Evolutionary conservation across 2,113 vertebrate genomes (phyloP).

Genomic region (Antennarius striatus): DNA sequence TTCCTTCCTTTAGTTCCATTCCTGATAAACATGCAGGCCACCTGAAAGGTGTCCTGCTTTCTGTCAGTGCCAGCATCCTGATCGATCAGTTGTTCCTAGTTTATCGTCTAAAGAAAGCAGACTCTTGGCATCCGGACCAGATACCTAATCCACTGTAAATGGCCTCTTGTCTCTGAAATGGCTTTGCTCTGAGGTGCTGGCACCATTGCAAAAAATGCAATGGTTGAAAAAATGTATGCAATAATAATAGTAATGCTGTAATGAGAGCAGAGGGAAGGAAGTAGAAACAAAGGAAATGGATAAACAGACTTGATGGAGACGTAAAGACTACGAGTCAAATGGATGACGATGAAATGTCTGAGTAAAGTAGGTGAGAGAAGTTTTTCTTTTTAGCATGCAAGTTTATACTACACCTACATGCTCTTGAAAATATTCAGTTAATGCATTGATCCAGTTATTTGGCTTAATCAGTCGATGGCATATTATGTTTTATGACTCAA

Average conservation of each 20-base stretch:
- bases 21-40: not conserved
- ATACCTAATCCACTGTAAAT: not conserved
- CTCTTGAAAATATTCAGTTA: not conserved
- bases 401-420: no score
- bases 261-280: no score
- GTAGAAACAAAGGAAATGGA: no score
- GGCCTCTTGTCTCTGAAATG: no score
- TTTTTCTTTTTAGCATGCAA: not conserved
- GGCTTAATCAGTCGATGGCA: not conserved
- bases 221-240: no score
- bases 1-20: not conserved
- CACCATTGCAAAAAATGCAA: no score
- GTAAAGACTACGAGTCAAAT: no score
- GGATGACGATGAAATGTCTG: not conserved
- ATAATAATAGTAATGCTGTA: no score
- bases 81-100: not conserved
- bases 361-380: not conserved
- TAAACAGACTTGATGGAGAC: no score
- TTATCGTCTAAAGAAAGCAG: not conserved
- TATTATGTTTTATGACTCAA: no score
- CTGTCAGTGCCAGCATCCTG: not conserved
- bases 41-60: constrained; percentile 16
- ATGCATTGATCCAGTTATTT: not conserved
- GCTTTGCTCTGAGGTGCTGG: not conserved
- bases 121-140: not conserved